A percentile compares a stretch with the other conserved stretches of the same genome.
Evolutionary conservation across 2,113 vertebrate species (phyloP).

Genomic region (Neolamprologus brichardi): DNA sequence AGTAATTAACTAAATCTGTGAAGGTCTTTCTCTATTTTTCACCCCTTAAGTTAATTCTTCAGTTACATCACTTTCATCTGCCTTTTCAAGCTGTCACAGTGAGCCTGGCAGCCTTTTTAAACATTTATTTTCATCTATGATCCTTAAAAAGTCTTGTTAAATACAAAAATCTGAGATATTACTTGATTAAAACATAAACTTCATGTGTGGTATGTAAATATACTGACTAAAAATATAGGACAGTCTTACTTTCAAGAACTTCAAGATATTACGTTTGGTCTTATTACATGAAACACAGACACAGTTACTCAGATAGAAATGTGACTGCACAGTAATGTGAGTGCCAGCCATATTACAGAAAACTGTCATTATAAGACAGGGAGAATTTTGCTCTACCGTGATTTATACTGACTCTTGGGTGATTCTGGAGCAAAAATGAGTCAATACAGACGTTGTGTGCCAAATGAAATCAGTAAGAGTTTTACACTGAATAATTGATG

Average conservation of each 20-base stretch:
- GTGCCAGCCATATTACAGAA: background rate
- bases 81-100: background rate
- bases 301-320: background rate
- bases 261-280: background rate
- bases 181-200: background rate
- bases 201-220: background rate
- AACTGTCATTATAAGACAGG: background rate
- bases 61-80: fast-evolving
- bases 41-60: background rate
- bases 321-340: background rate
- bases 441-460: background rate
- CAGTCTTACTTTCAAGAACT: background rate
- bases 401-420: background rate
- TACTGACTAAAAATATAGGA: background rate
- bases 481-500: background rate
- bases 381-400: background rate
- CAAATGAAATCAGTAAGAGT: background rate
- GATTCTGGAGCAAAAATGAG: background rate
- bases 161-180: background rate
- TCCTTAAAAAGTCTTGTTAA: background rate
- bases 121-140: background rate
- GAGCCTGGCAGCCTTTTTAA: background rate
- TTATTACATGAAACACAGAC: background rate
- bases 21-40: background rate
- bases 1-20: background rate